A percentile compares a stretch with the other conserved stretches of the same genome.
Conservation (phyloP, 2,113 vertebrate species). For the Heterocephalus glaber region DNA sequence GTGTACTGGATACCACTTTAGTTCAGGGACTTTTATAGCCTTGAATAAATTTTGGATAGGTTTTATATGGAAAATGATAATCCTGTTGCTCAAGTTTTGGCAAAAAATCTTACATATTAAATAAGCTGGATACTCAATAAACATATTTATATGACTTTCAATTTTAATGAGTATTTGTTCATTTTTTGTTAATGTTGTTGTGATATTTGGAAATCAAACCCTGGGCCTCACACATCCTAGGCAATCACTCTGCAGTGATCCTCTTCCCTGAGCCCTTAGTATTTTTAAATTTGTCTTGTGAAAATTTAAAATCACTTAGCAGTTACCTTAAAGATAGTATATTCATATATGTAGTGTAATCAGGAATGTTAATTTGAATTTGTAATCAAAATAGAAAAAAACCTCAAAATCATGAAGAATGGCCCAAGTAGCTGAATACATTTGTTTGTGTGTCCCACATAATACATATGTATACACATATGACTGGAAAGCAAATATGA, state of each 20-base stretch:
- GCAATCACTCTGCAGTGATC: neutral
- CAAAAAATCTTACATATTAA: neutral
- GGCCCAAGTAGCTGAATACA: neutral
- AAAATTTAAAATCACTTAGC: neutral
- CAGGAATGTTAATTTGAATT: neutral
- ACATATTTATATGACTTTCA: neutral
- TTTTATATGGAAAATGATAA: conserved; percentile 23
- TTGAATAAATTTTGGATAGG: neutral
- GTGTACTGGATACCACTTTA: neutral
- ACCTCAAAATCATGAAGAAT: neutral
- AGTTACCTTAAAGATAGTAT: neutral
- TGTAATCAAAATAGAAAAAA: neutral
- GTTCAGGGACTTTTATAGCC: neutral
- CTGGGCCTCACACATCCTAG: neutral
- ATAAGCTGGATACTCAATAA: neutral
- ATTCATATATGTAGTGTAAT: neutral
- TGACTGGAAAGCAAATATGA: neutral
- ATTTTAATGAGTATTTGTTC: neutral
- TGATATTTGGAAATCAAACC: neutral
- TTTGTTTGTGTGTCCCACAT: neutral
- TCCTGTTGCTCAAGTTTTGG: neutral
- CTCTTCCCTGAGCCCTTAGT: too few species aligned
- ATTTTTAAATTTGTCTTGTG: neutral
- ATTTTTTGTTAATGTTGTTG: neutral
- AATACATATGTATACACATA: neutral